These are phyloP conservation scores for Hyperoplus lanceolatus DNA, from an alignment of 2,797 vertebrate genomes.

Conservation along the genomic window DNA sequence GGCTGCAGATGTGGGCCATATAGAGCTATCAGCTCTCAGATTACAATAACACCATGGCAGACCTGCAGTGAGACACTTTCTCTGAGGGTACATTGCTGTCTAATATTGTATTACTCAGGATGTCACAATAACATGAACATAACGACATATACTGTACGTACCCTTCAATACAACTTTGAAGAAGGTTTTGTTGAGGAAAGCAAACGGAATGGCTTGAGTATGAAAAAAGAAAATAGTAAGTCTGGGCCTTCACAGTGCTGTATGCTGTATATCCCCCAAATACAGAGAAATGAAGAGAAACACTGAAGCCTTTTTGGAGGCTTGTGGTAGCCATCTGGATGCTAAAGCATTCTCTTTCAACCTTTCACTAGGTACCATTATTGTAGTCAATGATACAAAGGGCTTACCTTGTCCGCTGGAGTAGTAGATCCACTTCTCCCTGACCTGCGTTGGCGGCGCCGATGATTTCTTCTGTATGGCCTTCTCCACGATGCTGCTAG, in stretches of 20 bases:
- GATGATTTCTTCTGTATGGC: constrained; percentile 92
- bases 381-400: background rate
- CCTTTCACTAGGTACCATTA: background rate
- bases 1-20: background rate
- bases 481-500: constrained; percentile 95
- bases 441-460: constrained; percentile 82
- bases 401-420: constrained; percentile 94
- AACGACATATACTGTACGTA: background rate
- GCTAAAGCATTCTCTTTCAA: background rate
- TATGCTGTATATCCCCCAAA: background rate
- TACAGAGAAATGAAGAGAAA: background rate
- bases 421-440: constrained; percentile 97
- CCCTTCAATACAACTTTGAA: background rate
- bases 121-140: background rate
- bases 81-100: too few relatives aligned
- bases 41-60: background rate
- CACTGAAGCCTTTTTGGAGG: background rate
- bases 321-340: background rate
- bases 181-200: background rate
- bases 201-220: too few relatives aligned
- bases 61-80: background rate
- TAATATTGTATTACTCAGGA: background rate
- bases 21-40: background rate
- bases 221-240: background rate
- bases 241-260: background rate